A percentile compares a stretch with the other conserved stretches of the same genome.
These are phyloP conservation scores for Amblyornis subalaris DNA, from an alignment of 2,113 vertebrate genomes.

Conservation along the genomic window DNA sequence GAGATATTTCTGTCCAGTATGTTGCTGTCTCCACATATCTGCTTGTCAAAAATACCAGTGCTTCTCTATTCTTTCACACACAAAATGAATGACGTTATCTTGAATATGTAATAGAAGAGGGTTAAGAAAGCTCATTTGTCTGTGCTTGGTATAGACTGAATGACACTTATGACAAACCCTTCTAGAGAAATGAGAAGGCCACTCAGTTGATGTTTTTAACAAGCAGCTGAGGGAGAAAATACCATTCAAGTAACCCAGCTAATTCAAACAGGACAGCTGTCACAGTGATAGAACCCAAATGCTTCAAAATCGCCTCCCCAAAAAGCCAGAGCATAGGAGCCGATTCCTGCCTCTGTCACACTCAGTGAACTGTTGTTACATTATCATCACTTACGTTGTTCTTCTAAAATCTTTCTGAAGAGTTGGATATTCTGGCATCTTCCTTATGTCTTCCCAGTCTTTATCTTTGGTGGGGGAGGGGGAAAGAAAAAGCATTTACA, in stretches of 20 bases:
- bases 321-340: not conserved
- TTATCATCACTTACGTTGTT: conserved; percentile 88
- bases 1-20: not conserved
- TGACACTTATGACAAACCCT: not conserved
- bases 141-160: not conserved
- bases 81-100: not conserved
- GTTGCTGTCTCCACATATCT: not conserved
- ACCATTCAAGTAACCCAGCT: not conserved
- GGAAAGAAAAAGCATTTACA: conserved; percentile 19
- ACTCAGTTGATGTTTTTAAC: not conserved
- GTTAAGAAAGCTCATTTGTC: not conserved
- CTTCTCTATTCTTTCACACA: not conserved
- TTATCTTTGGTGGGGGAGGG: conserved; percentile 78
- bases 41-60: not conserved
- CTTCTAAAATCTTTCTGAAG: conserved; percentile 97
- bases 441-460: conserved; percentile 98
- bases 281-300: not conserved
- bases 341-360: not conserved
- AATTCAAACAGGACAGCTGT: not conserved
- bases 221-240: not conserved
- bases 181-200: not conserved
- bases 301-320: not conserved
- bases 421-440: conserved; percentile 99
- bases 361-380: not conserved
- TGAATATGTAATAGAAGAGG: not conserved